phyloP scores from a whole-genome alignment of 2,888 invertebrate species.

The Chrysomela aeneicollis region DNA sequence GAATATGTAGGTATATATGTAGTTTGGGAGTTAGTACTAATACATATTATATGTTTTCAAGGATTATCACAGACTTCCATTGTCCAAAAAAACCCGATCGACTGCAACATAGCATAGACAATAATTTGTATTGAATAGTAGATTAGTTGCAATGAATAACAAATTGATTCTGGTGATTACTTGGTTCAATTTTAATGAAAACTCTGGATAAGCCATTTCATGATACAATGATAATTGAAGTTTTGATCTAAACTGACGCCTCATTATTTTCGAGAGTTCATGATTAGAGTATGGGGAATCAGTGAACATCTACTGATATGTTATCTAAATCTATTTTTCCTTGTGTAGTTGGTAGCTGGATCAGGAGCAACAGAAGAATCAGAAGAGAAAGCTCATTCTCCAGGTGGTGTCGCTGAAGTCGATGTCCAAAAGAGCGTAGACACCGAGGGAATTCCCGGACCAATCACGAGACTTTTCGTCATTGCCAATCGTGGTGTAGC shows the following conservation, averaged over 20 bases:
- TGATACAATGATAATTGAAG: too few relatives aligned
- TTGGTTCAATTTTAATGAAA: not conserved
- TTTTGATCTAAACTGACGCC: too few relatives aligned
- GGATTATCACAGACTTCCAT: too few relatives aligned
- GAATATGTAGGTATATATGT: conserved; percentile 9
- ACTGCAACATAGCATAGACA: too few relatives aligned
- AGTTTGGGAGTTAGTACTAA: conserved; percentile 13
- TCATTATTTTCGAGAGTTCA: too few relatives aligned
- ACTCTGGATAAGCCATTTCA: not conserved
- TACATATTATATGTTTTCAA: not conserved
- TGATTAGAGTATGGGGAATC: too few relatives aligned
- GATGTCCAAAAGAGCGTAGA: conserved; percentile 65
- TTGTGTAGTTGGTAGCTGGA: conserved; percentile 79
- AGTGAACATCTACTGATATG: too few relatives aligned
- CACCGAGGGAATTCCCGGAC: conserved; percentile 86
- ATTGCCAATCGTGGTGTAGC: conserved; percentile 88
- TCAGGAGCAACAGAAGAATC: conserved; percentile 72
- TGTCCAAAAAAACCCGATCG: too few relatives aligned
- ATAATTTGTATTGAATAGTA: too few relatives aligned
- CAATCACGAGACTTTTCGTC: conserved; percentile 85
- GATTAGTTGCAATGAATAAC: too few relatives aligned
- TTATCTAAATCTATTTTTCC: not conserved
- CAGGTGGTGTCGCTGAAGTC: conserved; percentile 64
- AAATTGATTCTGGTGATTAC: too few relatives aligned
- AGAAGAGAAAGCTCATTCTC: conserved; percentile 66